Base-by-base conservation (phyloP, 2,797 vertebrate genomes). In the Betta splendens region DNA sequence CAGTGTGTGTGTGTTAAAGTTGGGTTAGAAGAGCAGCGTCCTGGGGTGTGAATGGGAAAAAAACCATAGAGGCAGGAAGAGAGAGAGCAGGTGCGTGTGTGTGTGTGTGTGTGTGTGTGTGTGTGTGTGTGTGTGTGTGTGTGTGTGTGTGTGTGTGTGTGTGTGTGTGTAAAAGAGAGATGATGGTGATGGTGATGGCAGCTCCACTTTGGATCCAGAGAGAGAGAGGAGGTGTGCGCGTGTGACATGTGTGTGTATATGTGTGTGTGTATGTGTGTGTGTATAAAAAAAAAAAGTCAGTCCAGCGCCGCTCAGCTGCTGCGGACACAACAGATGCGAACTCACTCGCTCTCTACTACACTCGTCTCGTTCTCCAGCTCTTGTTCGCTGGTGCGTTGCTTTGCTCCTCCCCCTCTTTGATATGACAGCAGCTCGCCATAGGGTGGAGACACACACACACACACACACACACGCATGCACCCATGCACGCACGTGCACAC, bases 291-390 rank as follows among this genome's bases (percentile, higher is more conserved):
- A 75, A 79, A 75, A 69, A 79, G 75, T 72, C 38, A 65, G 69
- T 78, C 76, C 72, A 70, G 69, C 44, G 79, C 65, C 70, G 78
- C 70, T 84, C 57, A 81, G 80, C 73, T 79, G 79, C 80, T 63
- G 77, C 59, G 57, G 77, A 79, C 82, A 86, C 81, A 88, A 88
- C 88, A 87, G 88, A 89, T 88, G 86, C 85, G 80, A 80, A 78
- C 79, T 83, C 85, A 72, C 72, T 77, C 42, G 72, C 48, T 62
- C n/a, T n/a, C n/a, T n/a, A 74, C 74, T 78, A 75, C 59, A 55
- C 59, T 80, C 63, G 26, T 72, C 67, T 70, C 64, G 47, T 61
- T 69, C 49, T 66, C 77, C 55, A 42, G 64, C 57, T 72, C 76
- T 57, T 35, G 16, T 58, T 77, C 40, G 48, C 79, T 77, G 77